Conservation (phyloP, 2,797 vertebrate species). For the Danio kyathit region DNA sequence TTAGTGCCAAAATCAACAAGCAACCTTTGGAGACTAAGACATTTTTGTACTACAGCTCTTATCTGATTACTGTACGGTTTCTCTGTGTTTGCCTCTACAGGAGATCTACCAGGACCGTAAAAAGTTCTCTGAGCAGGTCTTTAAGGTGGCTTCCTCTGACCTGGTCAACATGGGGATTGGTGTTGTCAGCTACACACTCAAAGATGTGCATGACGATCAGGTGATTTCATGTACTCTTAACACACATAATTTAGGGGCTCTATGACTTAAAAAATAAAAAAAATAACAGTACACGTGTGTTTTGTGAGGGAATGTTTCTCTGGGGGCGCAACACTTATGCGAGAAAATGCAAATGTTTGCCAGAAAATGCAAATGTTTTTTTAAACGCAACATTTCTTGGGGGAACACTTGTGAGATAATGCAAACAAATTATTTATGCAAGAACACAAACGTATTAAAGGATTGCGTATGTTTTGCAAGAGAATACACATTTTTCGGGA, state of each 20-base stretch:
- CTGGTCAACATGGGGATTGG: constrained; percentile 98
- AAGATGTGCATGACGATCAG: constrained; percentile 96
- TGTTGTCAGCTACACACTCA: constrained; percentile 95
- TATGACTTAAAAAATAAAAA: background rate
- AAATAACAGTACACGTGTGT: no score
- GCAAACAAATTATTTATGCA: no score
- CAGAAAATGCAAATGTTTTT: no score
- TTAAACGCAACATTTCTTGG: no score
- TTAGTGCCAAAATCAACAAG: constrained; percentile 8
- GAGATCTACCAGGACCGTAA: constrained; percentile 97
- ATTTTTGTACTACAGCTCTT: background rate
- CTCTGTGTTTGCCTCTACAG: constrained; percentile 66
- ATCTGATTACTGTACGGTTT: background rate
- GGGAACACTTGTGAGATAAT: no score
- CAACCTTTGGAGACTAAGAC: background rate
- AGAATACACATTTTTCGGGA: no score
- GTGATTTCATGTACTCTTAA: constrained; percentile 66
- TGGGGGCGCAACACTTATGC: no score
- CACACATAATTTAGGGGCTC: background rate
- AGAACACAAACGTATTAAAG: no score
- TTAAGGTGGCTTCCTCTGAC: constrained; percentile 95
- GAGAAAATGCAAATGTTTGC: no score
- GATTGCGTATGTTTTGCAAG: no score
- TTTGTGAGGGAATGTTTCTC: no score
- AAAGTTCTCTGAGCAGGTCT: constrained; percentile 97